Evolutionary conservation across 1,140 invertebrate species (phyloP), one percentile per base, ranked within the genome.

Genomic region (Camponotus pennsylvanicus): DNA sequence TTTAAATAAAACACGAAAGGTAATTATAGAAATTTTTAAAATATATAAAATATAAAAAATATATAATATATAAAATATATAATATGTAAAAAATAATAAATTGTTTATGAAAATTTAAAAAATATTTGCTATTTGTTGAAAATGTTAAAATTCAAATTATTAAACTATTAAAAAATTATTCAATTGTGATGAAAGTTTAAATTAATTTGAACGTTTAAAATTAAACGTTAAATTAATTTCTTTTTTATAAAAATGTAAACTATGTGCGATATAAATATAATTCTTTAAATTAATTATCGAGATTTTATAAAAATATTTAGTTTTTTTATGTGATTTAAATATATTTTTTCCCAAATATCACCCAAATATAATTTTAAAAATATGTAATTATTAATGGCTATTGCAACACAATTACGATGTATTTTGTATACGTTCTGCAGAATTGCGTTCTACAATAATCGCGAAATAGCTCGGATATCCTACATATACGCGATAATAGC

Each of bases 401-500:
- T 27, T 32, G 45, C 2, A 2, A 7, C 42, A 15, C 15, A 6
- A 77, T 34, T 9, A 37, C 9, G 13, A 42, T 11, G 27, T 45
- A 71, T 59, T 59, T 59, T 37, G 37, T 40, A 32, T 59, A 32
- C 59, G 15, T 71, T 42, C 3, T 1, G 15, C 3, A 27, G 21
- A 80, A 70, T 80, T 21, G 18, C 63, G 1, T 34, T 76, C 55
- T 49, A n/a, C 27, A n/a, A 82, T 71, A 70, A 70, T 64, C 34
- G 40, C 40, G 52, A 82, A 73, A 71, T 71, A 82, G 52, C 27
- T 82, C 21, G 52, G 59, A 71, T 71, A 71, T 82, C 27, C 49
- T 70, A 42, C 6, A 11, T 57, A n/a, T 3, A 55, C 13, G 21
- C 21, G 21, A 32, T 80, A 80, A 59, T 70, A 70, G 18, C 37